phyloP scores from a whole-genome alignment of 1,140 invertebrate species.

The Aricia agestis region DNA sequence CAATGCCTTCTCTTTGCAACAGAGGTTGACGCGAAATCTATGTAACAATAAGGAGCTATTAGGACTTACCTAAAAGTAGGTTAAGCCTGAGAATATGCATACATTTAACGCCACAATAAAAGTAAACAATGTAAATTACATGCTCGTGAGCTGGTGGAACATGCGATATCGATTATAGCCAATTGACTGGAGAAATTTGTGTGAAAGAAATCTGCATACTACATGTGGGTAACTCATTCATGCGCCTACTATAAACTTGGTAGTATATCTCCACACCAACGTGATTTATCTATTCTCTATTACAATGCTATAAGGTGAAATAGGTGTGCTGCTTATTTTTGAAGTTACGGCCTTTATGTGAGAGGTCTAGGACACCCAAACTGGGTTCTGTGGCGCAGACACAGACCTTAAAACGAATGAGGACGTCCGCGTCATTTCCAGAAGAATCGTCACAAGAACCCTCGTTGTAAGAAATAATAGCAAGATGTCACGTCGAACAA shows the following conservation, averaged over 20 bases:
- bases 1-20: no score
- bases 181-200: constrained; percentile 14
- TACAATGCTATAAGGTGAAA: background rate
- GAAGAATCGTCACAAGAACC: no score
- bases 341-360: no score
- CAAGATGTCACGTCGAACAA: background rate
- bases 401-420: no score
- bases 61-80: background rate
- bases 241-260: background rate
- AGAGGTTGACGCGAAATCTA: background rate
- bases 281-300: background rate
- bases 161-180: constrained; percentile 14
- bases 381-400: no score
- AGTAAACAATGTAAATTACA: constrained; percentile 13
- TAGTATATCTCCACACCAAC: background rate
- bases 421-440: no score
- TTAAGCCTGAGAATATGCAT: background rate
- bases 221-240: background rate
- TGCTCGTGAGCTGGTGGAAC: background rate
- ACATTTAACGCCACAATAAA: constrained; percentile 7
- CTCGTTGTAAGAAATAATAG: background rate
- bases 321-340: background rate
- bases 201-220: constrained; percentile 4
- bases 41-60: background rate
- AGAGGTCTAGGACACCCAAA: no score